Evolutionary conservation across 2,797 vertebrate species (phyloP), one percentile per base, ranked within the genome.

Genomic region (Leptoclinus maculatus): DNA sequence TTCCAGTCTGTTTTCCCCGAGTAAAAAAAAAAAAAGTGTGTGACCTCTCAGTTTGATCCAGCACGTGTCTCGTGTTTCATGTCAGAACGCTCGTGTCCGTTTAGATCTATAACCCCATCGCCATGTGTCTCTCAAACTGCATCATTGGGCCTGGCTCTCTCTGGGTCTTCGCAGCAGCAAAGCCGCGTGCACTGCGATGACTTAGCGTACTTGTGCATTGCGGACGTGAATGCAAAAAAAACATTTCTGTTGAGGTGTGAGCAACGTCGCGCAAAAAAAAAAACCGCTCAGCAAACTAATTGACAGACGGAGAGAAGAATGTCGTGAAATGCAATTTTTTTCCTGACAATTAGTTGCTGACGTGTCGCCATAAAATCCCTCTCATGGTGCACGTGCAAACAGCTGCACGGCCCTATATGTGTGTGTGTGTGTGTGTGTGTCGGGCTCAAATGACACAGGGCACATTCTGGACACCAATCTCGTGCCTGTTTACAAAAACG

Each of bases 401-500:
- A 2, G 51, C 54, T 14, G 13, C 36, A 11, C 49, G 2, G 17
- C 16, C 45, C 2, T 47, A 8, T 47, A 9, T 7, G 41, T 41
- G 39, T 41, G 41, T 4, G 41, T 13, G 29, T 32, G 29, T 32
- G 29, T 36, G 34, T 36, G 7, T 36, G 7, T 36, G 8, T 36
- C 5, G 16, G 64, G 77, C 70, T 88, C 75, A 65, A 14, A 25
- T 89, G 73, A 82, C 86, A 34, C 32, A 34, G 27, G 70, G 39
- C 71, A 80, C 62, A 38, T 58, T 66, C n/a, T 70, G 66, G 14
- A 64, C 79, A 64, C 68, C 69, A 27, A 2, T 68, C 62, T 49
- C 17, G 54, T 73, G 65, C 54, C 9, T 23, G 4, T 27, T 49
- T 6, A 58, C 68, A 76, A 45, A 78, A 51, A 51, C 41, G 60